These are phyloP conservation scores for Galagoides demidoff DNA, from an alignment of 2,797 vertebrate species.

Conservation along the genomic window DNA sequence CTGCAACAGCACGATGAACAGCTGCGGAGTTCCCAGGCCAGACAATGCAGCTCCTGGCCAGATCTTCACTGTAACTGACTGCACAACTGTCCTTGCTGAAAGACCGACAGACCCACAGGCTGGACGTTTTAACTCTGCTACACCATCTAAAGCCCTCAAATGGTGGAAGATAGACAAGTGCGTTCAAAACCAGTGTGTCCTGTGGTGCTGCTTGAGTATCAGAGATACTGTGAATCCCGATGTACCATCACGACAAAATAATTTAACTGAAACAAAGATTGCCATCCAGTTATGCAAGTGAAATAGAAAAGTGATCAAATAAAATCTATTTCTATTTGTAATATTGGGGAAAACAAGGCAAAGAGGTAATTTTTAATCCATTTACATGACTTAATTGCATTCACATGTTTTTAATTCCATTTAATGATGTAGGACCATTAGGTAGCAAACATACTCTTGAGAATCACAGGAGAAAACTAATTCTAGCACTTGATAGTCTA, in stretches of 20 bases:
- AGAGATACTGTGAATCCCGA: slow-evolving; percentile 68
- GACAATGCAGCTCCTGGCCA: slow-evolving; percentile 90
- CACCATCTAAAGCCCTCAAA: slow-evolving; percentile 70
- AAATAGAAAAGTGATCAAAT: slow-evolving; percentile 53
- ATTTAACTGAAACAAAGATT: slow-evolving; percentile 86
- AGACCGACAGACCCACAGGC: slow-evolving; percentile 87
- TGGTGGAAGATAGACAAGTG: slow-evolving; percentile 55
- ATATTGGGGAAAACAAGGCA: slow-evolving; percentile 3
- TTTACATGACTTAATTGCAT: background rate
- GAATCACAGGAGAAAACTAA: background rate
- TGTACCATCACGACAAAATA: slow-evolving; percentile 75
- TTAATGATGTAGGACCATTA: background rate
- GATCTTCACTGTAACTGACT: slow-evolving; percentile 88
- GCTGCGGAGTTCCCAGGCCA: slow-evolving; percentile 93
- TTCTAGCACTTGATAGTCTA: background rate
- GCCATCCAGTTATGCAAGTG: slow-evolving; percentile 74
- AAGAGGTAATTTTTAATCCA: background rate
- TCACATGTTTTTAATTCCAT: slow-evolving; percentile 34
- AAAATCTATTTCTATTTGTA: slow-evolving; percentile 24
- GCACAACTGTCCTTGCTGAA: slow-evolving; percentile 89
- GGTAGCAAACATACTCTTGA: slow-evolving; percentile 5
- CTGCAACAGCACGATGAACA: slow-evolving; percentile 92
- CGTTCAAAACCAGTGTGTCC: slow-evolving; percentile 74
- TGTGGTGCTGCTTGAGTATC: slow-evolving; percentile 71
- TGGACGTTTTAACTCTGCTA: slow-evolving; percentile 77